Conservation (phyloP, 2,888 invertebrate species). For the Leucophenga montana region DNA sequence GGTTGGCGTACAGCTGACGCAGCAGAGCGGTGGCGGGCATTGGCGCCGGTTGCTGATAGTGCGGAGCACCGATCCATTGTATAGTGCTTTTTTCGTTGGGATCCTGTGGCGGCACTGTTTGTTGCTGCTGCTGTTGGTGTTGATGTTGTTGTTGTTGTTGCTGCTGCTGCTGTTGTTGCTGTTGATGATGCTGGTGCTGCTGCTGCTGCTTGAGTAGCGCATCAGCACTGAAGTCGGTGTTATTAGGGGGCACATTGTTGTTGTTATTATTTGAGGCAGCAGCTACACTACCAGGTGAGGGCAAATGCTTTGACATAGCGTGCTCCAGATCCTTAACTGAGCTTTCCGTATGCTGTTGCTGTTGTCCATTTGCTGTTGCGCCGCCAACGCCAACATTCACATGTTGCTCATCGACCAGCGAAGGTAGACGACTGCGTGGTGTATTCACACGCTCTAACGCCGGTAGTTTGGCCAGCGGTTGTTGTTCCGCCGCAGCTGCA, state of each 20-base stretch:
- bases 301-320: conserved; percentile 96
- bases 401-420: conserved; percentile 68
- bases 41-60: conserved; percentile 75
- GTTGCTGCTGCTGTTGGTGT: conserved; percentile 76
- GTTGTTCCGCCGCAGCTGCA: conserved; percentile 38
- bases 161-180: conserved; percentile 71
- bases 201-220: conserved; percentile 82
- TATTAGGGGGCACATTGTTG: conserved; percentile 73
- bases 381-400: conserved; percentile 40
- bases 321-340: conserved; percentile 89
- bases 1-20: conserved; percentile 91
- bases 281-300: conserved; percentile 73
- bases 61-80: conserved; percentile 93
- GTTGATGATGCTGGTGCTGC: conserved; percentile 79
- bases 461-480: conserved; percentile 60
- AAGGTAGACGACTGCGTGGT: conserved; percentile 70
- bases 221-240: conserved; percentile 91
- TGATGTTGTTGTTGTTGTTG: conserved; percentile 74
- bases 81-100: conserved; percentile 80
- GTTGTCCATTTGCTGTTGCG: conserved; percentile 49
- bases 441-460: conserved; percentile 71
- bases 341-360: conserved; percentile 64
- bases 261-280: conserved; percentile 72
- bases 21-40: conserved; percentile 92
- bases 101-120: conserved; percentile 75